phyloP scores from a whole-genome alignment of 1,140 invertebrate species.

The Melanaphis sacchari region DNA sequence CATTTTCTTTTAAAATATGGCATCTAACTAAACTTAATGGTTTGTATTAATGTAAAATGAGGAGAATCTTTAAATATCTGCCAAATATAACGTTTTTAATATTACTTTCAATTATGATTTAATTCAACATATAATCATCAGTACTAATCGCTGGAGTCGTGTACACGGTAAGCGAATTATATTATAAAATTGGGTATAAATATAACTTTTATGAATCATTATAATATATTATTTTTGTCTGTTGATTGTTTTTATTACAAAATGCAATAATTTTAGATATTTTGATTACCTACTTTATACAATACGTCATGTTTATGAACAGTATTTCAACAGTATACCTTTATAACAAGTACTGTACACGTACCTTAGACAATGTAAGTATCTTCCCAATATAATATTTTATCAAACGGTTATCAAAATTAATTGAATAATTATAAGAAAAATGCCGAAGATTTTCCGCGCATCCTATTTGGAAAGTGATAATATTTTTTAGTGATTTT shows the following conservation, averaged over 20 bases:
- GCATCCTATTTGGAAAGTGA: constrained; percentile 38
- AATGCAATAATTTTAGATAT: neutral
- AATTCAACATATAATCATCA: neutral
- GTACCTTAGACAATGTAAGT: neutral
- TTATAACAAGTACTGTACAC: neutral
- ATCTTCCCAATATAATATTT: neutral
- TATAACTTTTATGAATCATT: neutral
- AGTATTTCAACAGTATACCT: neutral
- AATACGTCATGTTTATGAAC: neutral
- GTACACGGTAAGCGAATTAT: neutral
- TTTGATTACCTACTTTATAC: neutral
- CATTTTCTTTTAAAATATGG: neutral
- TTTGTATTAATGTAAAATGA: neutral
- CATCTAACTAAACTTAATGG: neutral
- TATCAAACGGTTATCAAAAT: neutral
- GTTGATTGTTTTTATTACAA: neutral
- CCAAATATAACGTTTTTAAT: neutral
- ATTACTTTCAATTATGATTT: neutral
- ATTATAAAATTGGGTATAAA: neutral
- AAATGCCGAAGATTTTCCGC: constrained; percentile 8
- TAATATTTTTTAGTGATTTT: constrained; percentile 46
- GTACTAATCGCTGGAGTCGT: neutral
- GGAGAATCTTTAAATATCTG: neutral
- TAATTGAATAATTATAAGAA: constrained; percentile 3
- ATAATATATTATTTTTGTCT: neutral